These are phyloP conservation scores for Oreocharis arfaki DNA, from an alignment of 2,113 vertebrate genomes.

Conservation along the genomic window DNA sequence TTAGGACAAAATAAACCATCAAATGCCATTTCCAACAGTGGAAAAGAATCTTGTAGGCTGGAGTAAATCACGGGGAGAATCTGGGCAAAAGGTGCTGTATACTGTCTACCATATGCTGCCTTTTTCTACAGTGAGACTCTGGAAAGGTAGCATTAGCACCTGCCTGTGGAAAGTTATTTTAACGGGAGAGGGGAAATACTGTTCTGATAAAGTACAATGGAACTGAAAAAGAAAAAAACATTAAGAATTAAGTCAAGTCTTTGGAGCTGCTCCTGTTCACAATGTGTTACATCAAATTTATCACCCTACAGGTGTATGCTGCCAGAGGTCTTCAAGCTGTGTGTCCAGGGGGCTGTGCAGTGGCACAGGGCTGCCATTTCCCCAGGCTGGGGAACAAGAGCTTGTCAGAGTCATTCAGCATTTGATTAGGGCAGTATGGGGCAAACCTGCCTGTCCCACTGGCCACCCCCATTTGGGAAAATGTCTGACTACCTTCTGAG, in stretches of 20 bases:
- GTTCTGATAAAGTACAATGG: not conserved
- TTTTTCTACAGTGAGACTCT: not conserved
- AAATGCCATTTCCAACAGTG: not conserved
- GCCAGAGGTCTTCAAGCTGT: not conserved
- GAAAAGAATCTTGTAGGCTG: not conserved
- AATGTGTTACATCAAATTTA: fast-evolving
- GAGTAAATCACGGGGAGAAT: not conserved
- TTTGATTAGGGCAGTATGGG: not conserved
- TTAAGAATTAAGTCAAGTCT: not conserved
- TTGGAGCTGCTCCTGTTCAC: not conserved
- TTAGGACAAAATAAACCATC: not conserved
- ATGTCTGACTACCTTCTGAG: not conserved
- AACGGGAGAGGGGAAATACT: not conserved
- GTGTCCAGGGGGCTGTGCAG: fast-evolving
- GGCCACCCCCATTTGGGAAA: not conserved
- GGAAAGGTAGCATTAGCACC: not conserved
- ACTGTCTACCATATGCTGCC: not conserved
- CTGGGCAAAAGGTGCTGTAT: not conserved
- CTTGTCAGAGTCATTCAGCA: not conserved
- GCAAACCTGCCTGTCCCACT: not conserved
- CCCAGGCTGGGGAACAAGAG: not conserved
- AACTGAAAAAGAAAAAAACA: not conserved
- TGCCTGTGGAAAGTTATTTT: not conserved
- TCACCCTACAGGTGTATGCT: not conserved
- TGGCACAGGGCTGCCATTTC: not conserved